Evolutionary conservation across 2,113 vertebrate genomes (phyloP), one percentile per base, ranked within the genome.

Genomic region (Gadus macrocephalus): DNA sequence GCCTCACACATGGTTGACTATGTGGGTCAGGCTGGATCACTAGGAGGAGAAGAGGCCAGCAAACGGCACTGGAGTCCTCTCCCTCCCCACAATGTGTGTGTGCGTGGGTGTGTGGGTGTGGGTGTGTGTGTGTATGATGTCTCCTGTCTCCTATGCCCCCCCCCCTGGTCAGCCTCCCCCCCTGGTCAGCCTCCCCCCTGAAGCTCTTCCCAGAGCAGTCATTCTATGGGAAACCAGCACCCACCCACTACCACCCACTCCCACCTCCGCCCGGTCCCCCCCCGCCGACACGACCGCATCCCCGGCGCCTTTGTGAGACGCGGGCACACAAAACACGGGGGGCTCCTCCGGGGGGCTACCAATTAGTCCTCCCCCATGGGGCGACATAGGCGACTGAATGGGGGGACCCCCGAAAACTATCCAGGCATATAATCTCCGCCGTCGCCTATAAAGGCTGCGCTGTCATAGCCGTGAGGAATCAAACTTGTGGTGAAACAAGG

Each of bases 331-430:
- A 91, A 91, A 89, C 89, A 80, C 81, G 42, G 42, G 78, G 84
- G 79, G 85, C 81, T 84, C 83, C 77, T 78, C 81, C 83, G 20
- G 80, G 86, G 88, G 85, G 7, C 86, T 87, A 89, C 90, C 92
- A 93, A 93, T 93, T 93, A 93, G 92, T 86, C 75, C 86, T 91
- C 85, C 90, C 87, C 88, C 89, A 91, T 86, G 88, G 89, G 90
- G 91, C 84, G 82, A 89, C 88, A 90, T 76, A 49, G 81, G 77
- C 68, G 76, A 17, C 79, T 92, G 86, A 92, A 92, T 89, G 88
- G 88, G 83, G 65, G 79, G 81, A 86, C 87, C 87, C 81, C 86
- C 81, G 63, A 89, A 61, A 89, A 87, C 85, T 77, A 78, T 83
- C 87, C 81, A 87, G 81, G 85, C 84, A 88, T 88, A 84, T 88